Conservation (phyloP, 1,140 invertebrate genomes). For the Euschistus heros region DNA sequence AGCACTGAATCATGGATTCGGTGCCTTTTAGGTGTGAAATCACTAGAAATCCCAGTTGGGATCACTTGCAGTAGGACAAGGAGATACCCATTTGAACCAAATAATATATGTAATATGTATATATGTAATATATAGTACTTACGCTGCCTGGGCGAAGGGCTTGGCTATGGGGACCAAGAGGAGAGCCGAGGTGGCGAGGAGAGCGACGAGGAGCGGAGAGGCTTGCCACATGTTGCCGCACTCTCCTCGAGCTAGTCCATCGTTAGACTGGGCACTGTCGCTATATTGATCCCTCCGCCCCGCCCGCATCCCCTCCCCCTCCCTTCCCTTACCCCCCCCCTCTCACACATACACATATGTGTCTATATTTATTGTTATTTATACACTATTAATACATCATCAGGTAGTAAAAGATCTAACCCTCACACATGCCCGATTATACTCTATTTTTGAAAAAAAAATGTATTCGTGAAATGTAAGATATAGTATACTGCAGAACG, state of each 20-base stretch:
- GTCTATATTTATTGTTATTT: constrained; percentile 17
- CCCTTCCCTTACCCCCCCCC: neutral
- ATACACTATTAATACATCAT: constrained; percentile 12
- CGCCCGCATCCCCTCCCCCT: neutral
- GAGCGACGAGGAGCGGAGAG: constrained; percentile 2
- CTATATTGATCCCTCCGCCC: constrained; percentile 18
- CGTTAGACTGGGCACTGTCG: constrained; percentile 16
- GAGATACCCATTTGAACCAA: too few species aligned
- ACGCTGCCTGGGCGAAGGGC: constrained; percentile 18
- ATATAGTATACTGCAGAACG: too few species aligned
- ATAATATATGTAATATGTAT: neutral
- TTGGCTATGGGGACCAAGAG: neutral
- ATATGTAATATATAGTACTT: constrained; percentile 3
- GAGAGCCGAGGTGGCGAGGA: neutral
- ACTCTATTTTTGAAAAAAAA: too few species aligned
- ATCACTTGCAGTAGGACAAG: too few species aligned
- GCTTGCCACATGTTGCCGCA: constrained; percentile 13
- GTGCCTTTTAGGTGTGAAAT: too few species aligned
- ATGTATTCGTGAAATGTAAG: too few species aligned
- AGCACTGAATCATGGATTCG: too few species aligned
- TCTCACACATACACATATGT: neutral
- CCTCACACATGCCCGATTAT: too few species aligned
- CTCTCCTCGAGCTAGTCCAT: constrained; percentile 19
- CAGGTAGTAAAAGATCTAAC: too few species aligned
- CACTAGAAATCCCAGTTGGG: too few species aligned